Evolutionary conservation across 1,140 invertebrate genomes (phyloP), one percentile per base, ranked within the genome.

Genomic region (Periplaneta americana): DNA sequence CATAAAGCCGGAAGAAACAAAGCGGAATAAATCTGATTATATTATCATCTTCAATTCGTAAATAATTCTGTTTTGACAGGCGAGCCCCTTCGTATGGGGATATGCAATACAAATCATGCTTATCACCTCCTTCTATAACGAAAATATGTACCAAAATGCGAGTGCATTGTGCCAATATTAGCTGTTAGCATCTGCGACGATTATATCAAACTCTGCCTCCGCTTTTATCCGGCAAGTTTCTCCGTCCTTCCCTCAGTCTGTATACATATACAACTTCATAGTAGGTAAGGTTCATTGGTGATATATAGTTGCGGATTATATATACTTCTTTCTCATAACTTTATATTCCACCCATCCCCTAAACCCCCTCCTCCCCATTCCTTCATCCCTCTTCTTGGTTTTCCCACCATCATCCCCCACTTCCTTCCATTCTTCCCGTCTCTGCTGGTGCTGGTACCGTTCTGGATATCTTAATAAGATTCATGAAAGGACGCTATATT

Each of bases 401-500:
- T 37, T 37, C 39, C 35, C 31, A 37, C 77, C n/a, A 37, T 13
- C 77, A n/a, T 3, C 35, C 15, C 75, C 34, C 76, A 18, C 2
- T 3, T 11, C 48, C 48, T 28, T 6, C 48, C 48, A 28, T 66
- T 66, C 48, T 35, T n/a, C 66, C 48, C 57, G 80, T 31, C 66
- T 36, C 66, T 74, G 32, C 66, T 74, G n/a, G n/a, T n/a, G 13
- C 74, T 80, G 34, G 74, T 75, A 75, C 57, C 48, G 34, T 37
- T 78, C 76, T 78, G 90, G 91, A 92, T 92, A 92, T 92, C 91
- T 92, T 92, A 92, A 92, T 92, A 92, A 92, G 91, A 92, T 92
- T 92, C 91, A 92, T 92, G 91, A 92, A 92, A 92, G 91, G 91
- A 90, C 89, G 90, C 90, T 90, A 91, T 92, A 92, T 92, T 91